A percentile compares a stretch with the other conserved stretches of the same genome.
These are phyloP conservation scores for Nibea albiflora DNA, from an alignment of 2,113 vertebrate species.

Conservation along the genomic window DNA sequence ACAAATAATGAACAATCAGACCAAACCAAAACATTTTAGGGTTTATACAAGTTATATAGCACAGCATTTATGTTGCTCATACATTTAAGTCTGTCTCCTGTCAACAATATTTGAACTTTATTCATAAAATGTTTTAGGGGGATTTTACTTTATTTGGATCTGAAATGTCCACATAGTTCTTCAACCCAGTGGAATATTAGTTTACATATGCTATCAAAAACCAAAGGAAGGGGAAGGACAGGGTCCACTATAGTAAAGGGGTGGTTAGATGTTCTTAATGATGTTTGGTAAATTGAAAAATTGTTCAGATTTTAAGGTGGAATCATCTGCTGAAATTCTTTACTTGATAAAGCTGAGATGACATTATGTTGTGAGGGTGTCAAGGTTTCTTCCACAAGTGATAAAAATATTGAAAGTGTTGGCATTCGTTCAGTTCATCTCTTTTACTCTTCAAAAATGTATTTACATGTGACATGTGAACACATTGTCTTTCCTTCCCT, in stretches of 20 bases:
- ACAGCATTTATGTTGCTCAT: not conserved
- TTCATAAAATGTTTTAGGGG: not conserved
- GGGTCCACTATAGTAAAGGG: not conserved
- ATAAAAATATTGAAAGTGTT: not conserved
- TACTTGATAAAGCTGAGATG: constrained; percentile 1
- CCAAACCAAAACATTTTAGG: not conserved
- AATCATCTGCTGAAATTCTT: not conserved
- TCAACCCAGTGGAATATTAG: not conserved
- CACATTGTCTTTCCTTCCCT: constrained; percentile 5
- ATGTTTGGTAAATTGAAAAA: not conserved
- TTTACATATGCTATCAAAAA: not conserved
- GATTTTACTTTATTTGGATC: not conserved
- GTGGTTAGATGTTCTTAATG: not conserved
- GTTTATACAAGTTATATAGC: not conserved
- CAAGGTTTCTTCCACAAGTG: not conserved
- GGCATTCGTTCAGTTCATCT: not conserved
- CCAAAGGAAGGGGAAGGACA: not conserved
- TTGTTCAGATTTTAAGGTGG: not conserved
- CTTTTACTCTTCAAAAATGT: not conserved
- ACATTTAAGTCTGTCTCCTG: not conserved
- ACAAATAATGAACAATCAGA: constrained; percentile 15
- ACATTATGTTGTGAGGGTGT: not conserved
- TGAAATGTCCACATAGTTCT: not conserved
- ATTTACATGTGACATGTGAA: constrained; percentile 10
- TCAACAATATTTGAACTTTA: not conserved